A percentile compares a stretch with the other conserved stretches of the same genome.
Conservation (phyloP, 1,140 invertebrate genomes). For the Drosophila baimaii region DNA sequence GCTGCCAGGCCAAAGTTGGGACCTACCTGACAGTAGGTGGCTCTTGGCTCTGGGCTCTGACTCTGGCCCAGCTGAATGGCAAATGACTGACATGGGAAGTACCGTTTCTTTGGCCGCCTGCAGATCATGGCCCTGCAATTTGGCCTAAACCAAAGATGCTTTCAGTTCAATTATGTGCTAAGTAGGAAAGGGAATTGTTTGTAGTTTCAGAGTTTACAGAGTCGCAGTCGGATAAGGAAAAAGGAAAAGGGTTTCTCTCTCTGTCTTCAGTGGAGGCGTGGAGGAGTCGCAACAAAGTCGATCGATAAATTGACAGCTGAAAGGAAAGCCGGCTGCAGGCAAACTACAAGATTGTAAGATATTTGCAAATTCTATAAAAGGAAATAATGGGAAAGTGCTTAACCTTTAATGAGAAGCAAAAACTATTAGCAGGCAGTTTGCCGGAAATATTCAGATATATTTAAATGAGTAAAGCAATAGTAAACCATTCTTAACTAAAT, state of each 20-base stretch:
- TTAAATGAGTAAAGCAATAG: no score
- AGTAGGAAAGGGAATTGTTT: slow-evolving; percentile 61
- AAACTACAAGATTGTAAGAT: not conserved
- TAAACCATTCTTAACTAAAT: no score
- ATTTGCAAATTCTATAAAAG: not conserved
- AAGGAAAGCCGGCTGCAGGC: slow-evolving; percentile 22
- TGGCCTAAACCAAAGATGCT: slow-evolving; percentile 54
- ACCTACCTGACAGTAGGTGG: slow-evolving; percentile 42
- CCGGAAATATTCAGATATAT: no score
- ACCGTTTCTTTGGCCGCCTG: slow-evolving; percentile 39
- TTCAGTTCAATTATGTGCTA: slow-evolving; percentile 77
- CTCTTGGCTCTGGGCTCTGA: not conserved
- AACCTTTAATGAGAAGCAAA: not conserved
- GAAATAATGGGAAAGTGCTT: slow-evolving; percentile 17
- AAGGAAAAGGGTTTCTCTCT: slow-evolving; percentile 27
- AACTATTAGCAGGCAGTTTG: no score
- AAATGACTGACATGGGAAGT: slow-evolving; percentile 82
- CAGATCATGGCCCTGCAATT: slow-evolving; percentile 50
- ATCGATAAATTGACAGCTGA: slow-evolving; percentile 37
- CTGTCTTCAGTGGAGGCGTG: slow-evolving; percentile 7
- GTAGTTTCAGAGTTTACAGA: not conserved
- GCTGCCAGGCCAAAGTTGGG: slow-evolving; percentile 1
- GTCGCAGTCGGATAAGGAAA: not conserved
- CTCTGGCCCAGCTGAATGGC: slow-evolving; percentile 38
- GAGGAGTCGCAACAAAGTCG: slow-evolving; percentile 28